A percentile compares a stretch with the other conserved stretches of the same genome.
phyloP scores from a whole-genome alignment of 1,140 invertebrate species.

The Hylaeus volcanicus region DNA sequence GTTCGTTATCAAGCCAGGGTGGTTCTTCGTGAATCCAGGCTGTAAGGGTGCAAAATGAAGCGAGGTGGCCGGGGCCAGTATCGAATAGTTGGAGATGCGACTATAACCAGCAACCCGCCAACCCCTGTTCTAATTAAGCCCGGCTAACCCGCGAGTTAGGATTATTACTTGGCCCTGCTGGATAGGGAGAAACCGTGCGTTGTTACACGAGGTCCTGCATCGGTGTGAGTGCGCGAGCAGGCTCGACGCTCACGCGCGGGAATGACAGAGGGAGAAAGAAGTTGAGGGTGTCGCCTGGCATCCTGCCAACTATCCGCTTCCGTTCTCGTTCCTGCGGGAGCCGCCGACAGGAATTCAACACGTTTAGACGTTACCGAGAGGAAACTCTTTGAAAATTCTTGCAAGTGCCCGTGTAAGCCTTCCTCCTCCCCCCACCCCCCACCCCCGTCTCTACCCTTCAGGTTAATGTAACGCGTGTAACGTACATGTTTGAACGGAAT shows the following conservation, averaged over 20 bases:
- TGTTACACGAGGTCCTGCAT: neutral
- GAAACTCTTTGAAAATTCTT: constrained; percentile 56
- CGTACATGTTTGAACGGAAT: constrained; percentile 10
- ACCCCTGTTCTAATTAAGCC: constrained; percentile 78
- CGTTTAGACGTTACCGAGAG: constrained; percentile 51
- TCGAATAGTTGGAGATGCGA: constrained; percentile 69
- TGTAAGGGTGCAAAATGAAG: constrained; percentile 51
- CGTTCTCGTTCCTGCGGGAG: constrained; percentile 60
- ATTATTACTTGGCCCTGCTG: constrained; percentile 73
- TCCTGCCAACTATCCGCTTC: constrained; percentile 58
- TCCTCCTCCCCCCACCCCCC: neutral
- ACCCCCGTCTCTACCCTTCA: neutral
- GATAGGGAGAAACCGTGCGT: constrained; percentile 54
- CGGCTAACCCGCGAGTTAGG: constrained; percentile 77
- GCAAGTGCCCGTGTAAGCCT: constrained; percentile 35
- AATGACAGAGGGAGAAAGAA: constrained; percentile 58
- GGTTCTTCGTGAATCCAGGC: constrained; percentile 19
- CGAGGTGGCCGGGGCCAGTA: constrained; percentile 54
- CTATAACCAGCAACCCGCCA: constrained; percentile 71
- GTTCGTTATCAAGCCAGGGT: constrained; percentile 26
- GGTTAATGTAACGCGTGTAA: constrained; percentile 41
- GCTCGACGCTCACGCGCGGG: constrained; percentile 11
- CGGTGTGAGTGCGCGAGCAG: neutral
- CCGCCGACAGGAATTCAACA: constrained; percentile 62
- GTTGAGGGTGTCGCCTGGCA: constrained; percentile 57